Evolutionary conservation across 2,113 vertebrate species (phyloP), one percentile per base, ranked within the genome.

Genomic region (Murina feae): DNA sequence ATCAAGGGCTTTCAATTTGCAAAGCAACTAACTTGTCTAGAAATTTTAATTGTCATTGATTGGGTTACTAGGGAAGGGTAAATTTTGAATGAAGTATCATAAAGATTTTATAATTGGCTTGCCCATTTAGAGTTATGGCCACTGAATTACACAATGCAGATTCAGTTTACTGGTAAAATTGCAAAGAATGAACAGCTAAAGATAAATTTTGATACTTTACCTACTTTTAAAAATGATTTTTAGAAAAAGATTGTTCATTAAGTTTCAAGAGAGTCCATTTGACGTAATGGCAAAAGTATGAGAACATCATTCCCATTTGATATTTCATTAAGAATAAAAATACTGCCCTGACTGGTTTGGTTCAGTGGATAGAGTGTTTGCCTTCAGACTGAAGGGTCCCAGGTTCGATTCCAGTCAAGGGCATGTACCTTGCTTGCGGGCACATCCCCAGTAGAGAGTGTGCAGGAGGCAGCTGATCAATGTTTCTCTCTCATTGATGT

Each of bases 241-340:
- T 4, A 96, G 25, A 87, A 90, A 89, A 87, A 37, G 21, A 90
- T 47, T 49, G 6, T 55, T 60, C n/a, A 75, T 91, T 90, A 85
- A 76, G 17, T 65, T 90, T 92, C 63, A 72, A 47, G 39, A 53
- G 20, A 32, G 68, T 85, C 85, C 55, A 65, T 88, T 69, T 88
- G 21, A 92, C 51, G 49, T 76, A 87, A 74, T 65, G n/a, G 42
- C 51, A 72, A 86, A 86, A 80, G 4, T 71, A 65, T 76, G 75
- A 78, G 3, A 86, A 75, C 49, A 79, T 74, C 28, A 94, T 78
- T 87, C 66, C 86, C 21, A 90, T 13, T 72, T 89, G 53, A 85
- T 25, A 69, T 65, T 85, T 88, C 90, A 35, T 83, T 85, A 85
- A 53, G 37, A 93, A 87, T 80, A 90, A 91, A 94, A 92, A 76